Base-by-base conservation (phyloP, 2,888 invertebrate genomes). In the Glaucopsyche alexis region DNA sequence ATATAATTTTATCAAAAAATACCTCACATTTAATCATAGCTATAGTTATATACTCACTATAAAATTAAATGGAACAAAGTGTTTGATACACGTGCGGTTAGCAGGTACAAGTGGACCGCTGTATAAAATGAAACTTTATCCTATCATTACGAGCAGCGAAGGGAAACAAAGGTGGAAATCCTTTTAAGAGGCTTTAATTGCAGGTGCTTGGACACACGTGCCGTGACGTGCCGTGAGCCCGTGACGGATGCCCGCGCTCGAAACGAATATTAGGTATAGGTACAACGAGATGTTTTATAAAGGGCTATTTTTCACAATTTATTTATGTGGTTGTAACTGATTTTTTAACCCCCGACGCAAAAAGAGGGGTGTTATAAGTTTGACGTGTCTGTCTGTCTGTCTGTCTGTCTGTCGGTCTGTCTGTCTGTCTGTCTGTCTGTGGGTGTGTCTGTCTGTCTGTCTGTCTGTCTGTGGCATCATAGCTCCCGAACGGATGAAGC, bases 101-200 rank as follows among this genome's bases (percentile, higher is more conserved):
- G 55, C 47, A 11, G 11, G 11, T 60, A 7, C 60, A 29, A 1
- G 60, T 6, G 7, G 60, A 60, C 55, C 55, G 11, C 55, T 9
- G 19, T 7, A 47, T 47, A 13, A 38, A 60, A 60, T 29, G 14
- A 60, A 60, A 13, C 2, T 6, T 60, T 14, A 6, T 29, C 13
- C 47, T 11, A 29, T 60, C 60, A 38, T 60, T 38, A 38, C 29
- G 13, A 60, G 60, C 7, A 29, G 9, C 16, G 45, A 19, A 67
- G 45, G 9, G 11, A 67, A 67, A 45, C 67, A 67, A 67, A 67
- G 45, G 67, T 16, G 67, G 45, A 42, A 45, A 45, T 67, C 67
- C 19, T 45, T 45, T 45, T 67, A 45, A 67, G 45, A 67, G 67
- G 67, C n/a, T 67, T 45, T 67, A 67, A 67, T 66, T 40, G 45